These are phyloP conservation scores for Acrobasis suavella DNA, from an alignment of 2,888 invertebrate genomes.

Conservation along the genomic window DNA sequence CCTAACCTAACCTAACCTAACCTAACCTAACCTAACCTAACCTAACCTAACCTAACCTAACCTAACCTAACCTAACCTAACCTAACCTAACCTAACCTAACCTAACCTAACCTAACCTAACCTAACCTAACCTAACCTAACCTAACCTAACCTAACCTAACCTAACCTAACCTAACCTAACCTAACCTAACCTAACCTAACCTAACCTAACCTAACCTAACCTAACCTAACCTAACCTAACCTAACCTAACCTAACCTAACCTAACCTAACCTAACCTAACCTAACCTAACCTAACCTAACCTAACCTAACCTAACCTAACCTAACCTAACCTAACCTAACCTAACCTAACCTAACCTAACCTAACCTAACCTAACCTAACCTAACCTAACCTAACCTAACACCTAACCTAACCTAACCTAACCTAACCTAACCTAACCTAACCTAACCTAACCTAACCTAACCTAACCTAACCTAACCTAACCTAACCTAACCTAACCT, in stretches of 20 bases:
- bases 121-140: slow-evolving; percentile 34
- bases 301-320: slow-evolving; percentile 29
- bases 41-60: slow-evolving; percentile 38
- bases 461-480: slow-evolving; percentile 29
- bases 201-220: slow-evolving; percentile 31
- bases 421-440: slow-evolving; percentile 28
- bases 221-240: slow-evolving; percentile 33
- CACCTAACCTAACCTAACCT: slow-evolving; percentile 29
- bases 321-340: slow-evolving; percentile 28
- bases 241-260: slow-evolving; percentile 31
- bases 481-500: slow-evolving; percentile 28
- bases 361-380: slow-evolving; percentile 29
- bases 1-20: slow-evolving; percentile 40
- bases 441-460: slow-evolving; percentile 28
- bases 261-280: slow-evolving; percentile 33
- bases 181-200: slow-evolving; percentile 38
- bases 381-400: slow-evolving; percentile 22
- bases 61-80: slow-evolving; percentile 38
- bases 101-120: slow-evolving; percentile 29
- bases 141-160: slow-evolving; percentile 35
- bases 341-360: slow-evolving; percentile 28
- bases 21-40: slow-evolving; percentile 39
- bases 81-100: slow-evolving; percentile 37
- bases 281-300: slow-evolving; percentile 32
- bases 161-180: slow-evolving; percentile 34